phyloP scores from a whole-genome alignment of 2,113 vertebrate species.

The Brachypodius melanocephalos region DNA sequence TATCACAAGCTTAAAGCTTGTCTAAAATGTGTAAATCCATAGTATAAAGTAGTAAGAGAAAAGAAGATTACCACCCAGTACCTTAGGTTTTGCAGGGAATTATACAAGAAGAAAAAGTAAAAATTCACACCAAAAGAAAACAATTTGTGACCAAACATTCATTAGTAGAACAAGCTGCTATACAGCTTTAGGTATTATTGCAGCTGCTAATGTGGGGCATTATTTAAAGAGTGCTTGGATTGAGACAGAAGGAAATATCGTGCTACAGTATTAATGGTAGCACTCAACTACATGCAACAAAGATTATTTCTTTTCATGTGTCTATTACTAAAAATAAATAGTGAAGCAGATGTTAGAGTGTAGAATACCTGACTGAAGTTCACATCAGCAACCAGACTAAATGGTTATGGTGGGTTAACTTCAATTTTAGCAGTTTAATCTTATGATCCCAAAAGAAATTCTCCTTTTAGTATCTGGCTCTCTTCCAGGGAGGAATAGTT shows the following conservation, averaged over 20 bases:
- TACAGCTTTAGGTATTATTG: background rate
- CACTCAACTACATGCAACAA: background rate
- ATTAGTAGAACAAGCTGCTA: background rate
- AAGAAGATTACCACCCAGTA: background rate
- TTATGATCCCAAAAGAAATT: background rate
- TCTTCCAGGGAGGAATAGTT: background rate
- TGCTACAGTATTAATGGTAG: background rate
- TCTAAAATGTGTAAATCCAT: background rate
- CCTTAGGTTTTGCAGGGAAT: background rate
- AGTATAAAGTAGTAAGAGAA: background rate
- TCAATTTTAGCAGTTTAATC: background rate
- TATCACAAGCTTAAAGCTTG: background rate
- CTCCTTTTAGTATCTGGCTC: background rate
- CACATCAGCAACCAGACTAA: background rate
- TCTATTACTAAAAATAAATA: background rate
- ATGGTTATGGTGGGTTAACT: background rate
- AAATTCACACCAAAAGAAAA: background rate
- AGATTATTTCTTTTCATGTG: background rate
- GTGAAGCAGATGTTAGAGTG: background rate
- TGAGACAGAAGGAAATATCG: background rate
- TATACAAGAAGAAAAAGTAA: background rate
- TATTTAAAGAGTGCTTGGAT: background rate
- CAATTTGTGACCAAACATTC: background rate
- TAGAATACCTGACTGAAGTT: background rate
- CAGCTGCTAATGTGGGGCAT: accelerated